Evolutionary conservation across 2,797 vertebrate genomes (phyloP), one percentile per base, ranked within the genome.

Genomic region (Neosilurus mollespiculum): DNA sequence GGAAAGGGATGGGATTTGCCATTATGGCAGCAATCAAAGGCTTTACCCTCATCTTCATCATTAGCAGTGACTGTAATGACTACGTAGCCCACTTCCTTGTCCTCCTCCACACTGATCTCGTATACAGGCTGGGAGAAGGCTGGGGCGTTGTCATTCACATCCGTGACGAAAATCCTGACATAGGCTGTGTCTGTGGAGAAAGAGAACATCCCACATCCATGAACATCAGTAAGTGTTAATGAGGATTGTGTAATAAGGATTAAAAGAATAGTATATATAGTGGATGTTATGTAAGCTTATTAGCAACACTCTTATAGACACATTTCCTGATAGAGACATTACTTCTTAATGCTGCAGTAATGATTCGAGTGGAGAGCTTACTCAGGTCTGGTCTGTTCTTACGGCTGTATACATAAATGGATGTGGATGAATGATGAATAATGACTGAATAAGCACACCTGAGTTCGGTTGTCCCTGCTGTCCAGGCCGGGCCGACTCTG

Each of bases 61-160:
- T 93, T 93, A 90, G 97, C 97, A 22, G 95, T 95, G 88, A 96
- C 94, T 12, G 95, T 97, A 90, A 97, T 92, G 87, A 97, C 90
- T 84, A 94, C 87, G 83, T 93, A 95, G 85, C 96, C 96, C 65
- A 96, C 93, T 84, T 98, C 96, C 81, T 93, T 91, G 92, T 97
- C 96, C 86, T 98, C 97, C 73, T 96, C 95, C 89, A 96, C 81
- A 78, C 94, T 97, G 88, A 96, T 93, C 88, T 96, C 94, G 54
- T 96, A 96, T 77, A 91, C 86, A 0, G 92, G 78, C 67, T 58
- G 93, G 75, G 94, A 92, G 84, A 98, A 97, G 0, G 90, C 89
- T 0, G 97, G 97, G 0, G 94, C 91, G 0, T 97, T 97, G 92
- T 97, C 97, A 26, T 98, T 98, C 54, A 97, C 93, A 49, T 98